Percentiles rank a stretch among this genome's conserved stretches.
Conservation (phyloP, 2,888 invertebrate species). For the Noctua janthe region DNA sequence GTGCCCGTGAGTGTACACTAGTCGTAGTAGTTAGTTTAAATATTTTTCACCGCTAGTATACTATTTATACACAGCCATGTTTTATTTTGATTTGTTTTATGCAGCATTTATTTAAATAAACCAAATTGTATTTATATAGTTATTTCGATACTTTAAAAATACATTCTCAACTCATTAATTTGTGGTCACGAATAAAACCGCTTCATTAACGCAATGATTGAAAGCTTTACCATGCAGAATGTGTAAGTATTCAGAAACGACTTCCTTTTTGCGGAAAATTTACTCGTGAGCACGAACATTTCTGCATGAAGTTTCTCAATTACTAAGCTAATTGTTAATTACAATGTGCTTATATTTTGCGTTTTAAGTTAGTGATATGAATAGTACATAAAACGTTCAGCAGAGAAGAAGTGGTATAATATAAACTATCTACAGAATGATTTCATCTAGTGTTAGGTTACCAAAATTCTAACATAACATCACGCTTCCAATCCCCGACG, state of each 20-base stretch:
- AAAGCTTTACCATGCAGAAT: background rate
- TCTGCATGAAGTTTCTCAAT: background rate
- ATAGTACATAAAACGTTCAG: background rate
- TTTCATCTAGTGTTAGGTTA: too few relatives aligned
- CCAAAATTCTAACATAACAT: too few relatives aligned
- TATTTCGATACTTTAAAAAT: background rate
- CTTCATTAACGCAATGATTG: background rate
- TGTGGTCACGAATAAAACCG: constrained; percentile 8
- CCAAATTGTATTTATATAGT: background rate
- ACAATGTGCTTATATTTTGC: background rate
- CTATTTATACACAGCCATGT: background rate
- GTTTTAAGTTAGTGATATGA: background rate
- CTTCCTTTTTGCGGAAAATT: background rate
- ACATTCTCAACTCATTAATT: background rate
- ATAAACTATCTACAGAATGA: too few relatives aligned
- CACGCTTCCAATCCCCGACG: too few relatives aligned
- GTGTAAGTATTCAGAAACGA: too few relatives aligned
- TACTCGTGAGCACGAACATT: constrained; percentile 1
- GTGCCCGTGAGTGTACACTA: too few relatives aligned
- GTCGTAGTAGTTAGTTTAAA: background rate
- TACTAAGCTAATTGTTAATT: background rate
- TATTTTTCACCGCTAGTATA: background rate
- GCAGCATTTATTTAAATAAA: background rate
- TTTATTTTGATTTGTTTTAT: background rate
- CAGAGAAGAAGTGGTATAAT: too few relatives aligned